Evolutionary conservation across 1,140 invertebrate species (phyloP), one percentile per base, ranked within the genome.

Genomic region (Drosophila seguyi): DNA sequence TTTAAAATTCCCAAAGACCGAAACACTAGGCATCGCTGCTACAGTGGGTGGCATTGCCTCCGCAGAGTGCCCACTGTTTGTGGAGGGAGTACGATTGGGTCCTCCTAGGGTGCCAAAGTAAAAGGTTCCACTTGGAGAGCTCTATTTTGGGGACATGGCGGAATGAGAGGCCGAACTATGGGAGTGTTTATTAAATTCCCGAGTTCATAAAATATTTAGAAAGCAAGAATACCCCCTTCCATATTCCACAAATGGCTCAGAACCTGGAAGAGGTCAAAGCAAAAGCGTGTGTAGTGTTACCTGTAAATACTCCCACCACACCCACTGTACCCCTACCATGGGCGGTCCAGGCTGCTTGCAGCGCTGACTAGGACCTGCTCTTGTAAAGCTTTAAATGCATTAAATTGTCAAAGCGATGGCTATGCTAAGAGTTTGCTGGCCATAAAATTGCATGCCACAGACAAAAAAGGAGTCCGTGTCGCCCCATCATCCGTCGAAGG

Each of bases 331-430:
- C 14, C 39, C 25, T 72, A 42, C 66, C 68, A 71, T 72, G 68
- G 68, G 68, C 68, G 68, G 68, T 72, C 68, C 52, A 56, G n/a
- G 65, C 34, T 34, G 53, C 52, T 45, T 48, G 52, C 68, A 59
- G 44, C 22, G 50, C 66, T 48, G 66, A 34, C 69, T 50, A 59
- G 45, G 38, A 31, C 13, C 72, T 62, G 57, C 58, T 73, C 56
- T 58, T 69, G 48, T 59, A 84, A 74, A 74, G 76, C 84, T 88
- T 87, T 88, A 84, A 90, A 88, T 88, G 85, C 85, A 88, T 88
- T 73, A 90, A 90, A 88, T 88, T 88, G 85, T 90, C 80, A 88
- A 83, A 80, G 73, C 60, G 50, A 39, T 74, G 48, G 56, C 80
- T 58, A 72, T 78, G 77, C 85, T 90, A 84, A 68, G 81, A 88